Base-by-base conservation (phyloP, 2,797 vertebrate species). In the Sylvia borin region DNA sequence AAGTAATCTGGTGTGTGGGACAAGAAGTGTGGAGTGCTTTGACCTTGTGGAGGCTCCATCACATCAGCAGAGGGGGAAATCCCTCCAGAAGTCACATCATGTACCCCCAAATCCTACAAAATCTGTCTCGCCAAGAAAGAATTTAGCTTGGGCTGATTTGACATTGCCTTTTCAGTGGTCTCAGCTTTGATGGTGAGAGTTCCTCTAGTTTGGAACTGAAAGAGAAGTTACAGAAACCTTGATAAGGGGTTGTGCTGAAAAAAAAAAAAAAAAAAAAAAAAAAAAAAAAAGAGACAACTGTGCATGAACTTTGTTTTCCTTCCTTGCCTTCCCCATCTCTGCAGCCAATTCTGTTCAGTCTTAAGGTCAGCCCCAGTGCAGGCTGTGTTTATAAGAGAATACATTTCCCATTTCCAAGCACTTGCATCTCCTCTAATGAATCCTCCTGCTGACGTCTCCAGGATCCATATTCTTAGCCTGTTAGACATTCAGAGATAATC, bases 321-420 rank as follows among this genome's bases (percentile, higher is more conserved):
- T 89, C 81, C 88, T 82, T 55, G 71, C 70, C 61, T 95, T 94
- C 84, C 55, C 65, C 3, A 3, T 45, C 68, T 88, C 77, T 54
- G 77, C 78, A 38, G 95, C 93, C 95, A 95, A 76, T 85, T 88
- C 70, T 57, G 47, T 58, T 93, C 90, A 88, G 74, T 40, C 17
- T 24, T 71, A 42, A 67, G 96, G 97, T 98, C 97, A 97, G 9
- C 78, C 75, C 38, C 73, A 91, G 97, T 94, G 97, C 97, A 96
- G 88, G 74, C 93, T 88, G 75, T 96, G 96, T 95, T 95, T 94
- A 90, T 85, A 92, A 90, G 91, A 96, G 88, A 86, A 47, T 36
- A 86, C 65, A 68, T 94, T 96, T 94, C 95, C 95, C 53, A 90
- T 92, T 95, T 95, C 79, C 93, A 92, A 96, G 94, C 93, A 93